A percentile compares a stretch with the other conserved stretches of the same genome.
phyloP scores from a whole-genome alignment of 1,140 invertebrate species.

The Musca vetustissima region DNA sequence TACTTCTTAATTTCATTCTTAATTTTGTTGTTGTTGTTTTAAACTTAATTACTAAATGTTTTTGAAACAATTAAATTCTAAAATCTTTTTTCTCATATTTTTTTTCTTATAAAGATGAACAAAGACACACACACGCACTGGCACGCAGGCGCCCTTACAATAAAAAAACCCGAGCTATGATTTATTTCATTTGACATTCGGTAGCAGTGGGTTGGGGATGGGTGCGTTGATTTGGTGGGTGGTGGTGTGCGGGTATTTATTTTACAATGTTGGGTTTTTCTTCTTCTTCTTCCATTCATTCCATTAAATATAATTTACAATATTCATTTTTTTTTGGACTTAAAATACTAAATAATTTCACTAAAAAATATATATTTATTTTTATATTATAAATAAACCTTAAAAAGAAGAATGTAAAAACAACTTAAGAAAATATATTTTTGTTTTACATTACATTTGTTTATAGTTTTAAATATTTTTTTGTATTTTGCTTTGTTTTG shows the following conservation, averaged over 20 bases:
- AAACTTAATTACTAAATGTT: slow-evolving; percentile 21
- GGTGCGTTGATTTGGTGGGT: too few relatives aligned
- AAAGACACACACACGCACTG: too few relatives aligned
- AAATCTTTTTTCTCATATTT: not conserved
- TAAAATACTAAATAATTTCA: not conserved
- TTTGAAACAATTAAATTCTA: slow-evolving; percentile 24
- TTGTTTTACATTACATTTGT: slow-evolving; percentile 4
- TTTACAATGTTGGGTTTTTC: not conserved
- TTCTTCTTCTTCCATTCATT: not conserved
- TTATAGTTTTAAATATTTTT: not conserved
- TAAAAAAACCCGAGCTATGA: too few relatives aligned
- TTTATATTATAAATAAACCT: not conserved
- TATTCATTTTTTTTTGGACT: too few relatives aligned
- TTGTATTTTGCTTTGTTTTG: too few relatives aligned
- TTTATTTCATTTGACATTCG: too few relatives aligned
- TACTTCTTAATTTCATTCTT: not conserved
- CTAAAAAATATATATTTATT: not conserved
- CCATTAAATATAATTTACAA: too few relatives aligned
- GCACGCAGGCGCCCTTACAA: too few relatives aligned
- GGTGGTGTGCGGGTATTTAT: too few relatives aligned
- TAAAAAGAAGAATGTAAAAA: too few relatives aligned
- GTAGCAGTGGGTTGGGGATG: too few relatives aligned
- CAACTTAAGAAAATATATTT: not conserved
- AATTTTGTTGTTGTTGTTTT: not conserved
- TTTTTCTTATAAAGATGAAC: not conserved